These are phyloP conservation scores for Diabrotica balteata DNA, from an alignment of 2,888 invertebrate genomes.

Conservation along the genomic window DNA sequence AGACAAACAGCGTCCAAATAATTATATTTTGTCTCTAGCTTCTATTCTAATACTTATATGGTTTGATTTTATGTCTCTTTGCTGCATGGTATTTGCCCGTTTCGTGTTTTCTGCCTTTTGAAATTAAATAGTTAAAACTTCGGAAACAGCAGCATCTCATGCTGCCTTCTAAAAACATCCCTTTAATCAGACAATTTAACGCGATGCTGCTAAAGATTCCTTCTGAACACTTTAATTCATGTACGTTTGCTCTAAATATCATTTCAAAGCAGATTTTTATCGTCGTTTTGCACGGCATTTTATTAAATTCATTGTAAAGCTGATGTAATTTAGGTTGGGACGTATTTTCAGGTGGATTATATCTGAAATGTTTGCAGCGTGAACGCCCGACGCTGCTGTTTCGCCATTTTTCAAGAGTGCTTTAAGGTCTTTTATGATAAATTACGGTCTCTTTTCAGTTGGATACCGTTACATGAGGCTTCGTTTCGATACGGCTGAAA, in stretches of 20 bases:
- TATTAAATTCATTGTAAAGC: conserved; percentile 4
- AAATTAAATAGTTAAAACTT: no score
- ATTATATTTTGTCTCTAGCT: no score
- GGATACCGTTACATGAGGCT: neutral
- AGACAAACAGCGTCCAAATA: no score
- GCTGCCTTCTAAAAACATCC: no score
- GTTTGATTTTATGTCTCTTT: no score
- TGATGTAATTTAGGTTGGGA: neutral
- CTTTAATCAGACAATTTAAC: no score
- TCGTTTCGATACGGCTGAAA: neutral
- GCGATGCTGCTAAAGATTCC: no score
- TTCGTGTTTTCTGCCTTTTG: no score
- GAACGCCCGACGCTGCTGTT: conserved; percentile 1
- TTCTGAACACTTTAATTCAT: neutral
- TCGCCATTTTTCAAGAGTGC: conserved; percentile 4
- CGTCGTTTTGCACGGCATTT: conserved; percentile 3
- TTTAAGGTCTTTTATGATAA: conserved; percentile 6
- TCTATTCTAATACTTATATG: no score
- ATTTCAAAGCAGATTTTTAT: neutral
- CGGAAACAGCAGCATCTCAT: no score
- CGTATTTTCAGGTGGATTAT: conserved; percentile 7
- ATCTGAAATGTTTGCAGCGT: neutral
- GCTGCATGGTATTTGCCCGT: no score
- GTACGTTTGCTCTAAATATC: neutral
- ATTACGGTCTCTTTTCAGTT: conserved; percentile 1